Conservation (phyloP, 2,888 invertebrate genomes). For the Eristalis pertinax region DNA sequence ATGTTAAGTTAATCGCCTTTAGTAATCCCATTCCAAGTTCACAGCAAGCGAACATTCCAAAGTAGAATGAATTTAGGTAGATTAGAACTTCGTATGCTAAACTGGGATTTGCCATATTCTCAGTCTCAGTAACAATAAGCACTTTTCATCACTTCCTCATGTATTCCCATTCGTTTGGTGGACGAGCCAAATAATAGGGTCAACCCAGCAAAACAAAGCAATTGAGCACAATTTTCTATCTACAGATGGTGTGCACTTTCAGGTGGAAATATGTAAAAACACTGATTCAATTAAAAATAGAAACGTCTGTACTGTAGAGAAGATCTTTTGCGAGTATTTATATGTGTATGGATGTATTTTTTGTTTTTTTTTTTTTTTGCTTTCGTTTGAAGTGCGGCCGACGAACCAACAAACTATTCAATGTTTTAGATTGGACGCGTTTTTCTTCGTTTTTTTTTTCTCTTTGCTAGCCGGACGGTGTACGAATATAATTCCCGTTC, state of each 20-base stretch:
- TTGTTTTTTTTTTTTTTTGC: neutral
- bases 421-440: constrained; percentile 33
- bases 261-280: constrained; percentile 57
- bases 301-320: constrained; percentile 46
- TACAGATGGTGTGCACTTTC: constrained; percentile 40
- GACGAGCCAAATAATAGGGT: constrained; percentile 10
- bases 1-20: constrained; percentile 91
- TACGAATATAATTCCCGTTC: constrained; percentile 27
- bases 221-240: constrained; percentile 3
- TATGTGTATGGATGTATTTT: neutral
- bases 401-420: constrained; percentile 39
- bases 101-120: constrained; percentile 87
- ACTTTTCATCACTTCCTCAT: constrained; percentile 29
- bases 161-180: constrained; percentile 2
- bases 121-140: constrained; percentile 15
- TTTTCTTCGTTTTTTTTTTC: neutral
- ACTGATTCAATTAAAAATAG: constrained; percentile 70
- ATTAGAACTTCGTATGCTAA: constrained; percentile 91
- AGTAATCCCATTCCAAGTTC: constrained; percentile 91
- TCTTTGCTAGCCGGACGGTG: neutral
- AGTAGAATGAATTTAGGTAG: constrained; percentile 92
- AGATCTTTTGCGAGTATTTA: constrained; percentile 27
- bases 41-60: constrained; percentile 92
- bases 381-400: constrained; percentile 26
- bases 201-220: constrained; percentile 14